phyloP scores from a whole-genome alignment of 2,888 invertebrate genomes.

The Plagodis dolabraria region DNA sequence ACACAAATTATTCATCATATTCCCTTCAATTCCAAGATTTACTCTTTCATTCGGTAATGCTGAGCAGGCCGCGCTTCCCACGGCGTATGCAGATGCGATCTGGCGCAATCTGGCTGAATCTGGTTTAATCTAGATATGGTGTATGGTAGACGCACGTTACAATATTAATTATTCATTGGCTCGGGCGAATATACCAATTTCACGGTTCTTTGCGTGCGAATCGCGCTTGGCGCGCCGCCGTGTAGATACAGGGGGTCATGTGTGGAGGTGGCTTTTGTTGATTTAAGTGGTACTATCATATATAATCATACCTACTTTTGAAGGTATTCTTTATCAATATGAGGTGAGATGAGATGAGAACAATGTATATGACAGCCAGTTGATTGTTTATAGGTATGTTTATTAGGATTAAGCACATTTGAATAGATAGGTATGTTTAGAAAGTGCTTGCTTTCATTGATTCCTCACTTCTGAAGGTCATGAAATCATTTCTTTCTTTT shows the following conservation, averaged over 20 bases:
- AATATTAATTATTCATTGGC: slow-evolving; percentile 85
- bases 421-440: too few relatives aligned
- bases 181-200: slow-evolving; percentile 84
- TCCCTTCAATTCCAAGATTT: slow-evolving; percentile 23
- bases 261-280: slow-evolving; percentile 2
- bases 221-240: slow-evolving; percentile 57
- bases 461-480: too few relatives aligned
- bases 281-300: too few relatives aligned
- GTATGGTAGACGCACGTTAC: slow-evolving; percentile 59
- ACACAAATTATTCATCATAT: slow-evolving; percentile 28
- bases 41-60: slow-evolving; percentile 33
- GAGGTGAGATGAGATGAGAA: too few relatives aligned
- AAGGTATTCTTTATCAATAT: too few relatives aligned
- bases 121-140: slow-evolving; percentile 62
- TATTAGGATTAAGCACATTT: too few relatives aligned
- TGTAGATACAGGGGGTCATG: slow-evolving; percentile 55
- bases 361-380: too few relatives aligned
- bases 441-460: too few relatives aligned
- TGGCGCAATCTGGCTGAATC: slow-evolving; percentile 15
- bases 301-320: too few relatives aligned
- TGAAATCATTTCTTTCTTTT: too few relatives aligned
- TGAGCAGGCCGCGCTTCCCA: slow-evolving; percentile 55
- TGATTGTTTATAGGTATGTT: too few relatives aligned
- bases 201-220: slow-evolving; percentile 82
- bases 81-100: slow-evolving; percentile 71